Evolutionary conservation across 2,888 invertebrate species (phyloP).

Genomic region (Himalopsyche kuldschensis): DNA sequence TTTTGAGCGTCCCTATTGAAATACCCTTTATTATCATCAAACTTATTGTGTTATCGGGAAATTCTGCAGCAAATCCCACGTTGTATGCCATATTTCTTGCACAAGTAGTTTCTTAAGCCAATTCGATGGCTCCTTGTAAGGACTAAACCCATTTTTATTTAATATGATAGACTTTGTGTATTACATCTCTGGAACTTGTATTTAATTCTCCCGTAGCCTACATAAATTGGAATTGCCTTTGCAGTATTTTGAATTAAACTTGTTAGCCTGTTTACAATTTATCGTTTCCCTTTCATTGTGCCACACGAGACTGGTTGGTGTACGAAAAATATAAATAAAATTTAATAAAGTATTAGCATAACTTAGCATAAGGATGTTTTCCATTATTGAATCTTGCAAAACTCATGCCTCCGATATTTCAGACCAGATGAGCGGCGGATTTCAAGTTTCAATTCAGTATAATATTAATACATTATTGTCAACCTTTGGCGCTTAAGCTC

Average conservation of each 20-base stretch:
- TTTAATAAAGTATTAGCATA: conserved; percentile 6
- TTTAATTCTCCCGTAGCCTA: background rate
- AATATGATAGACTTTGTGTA: background rate
- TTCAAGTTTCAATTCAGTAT: too few species aligned
- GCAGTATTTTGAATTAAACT: background rate
- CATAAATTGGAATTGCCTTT: background rate
- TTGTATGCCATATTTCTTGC: too few species aligned
- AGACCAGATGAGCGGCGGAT: too few species aligned
- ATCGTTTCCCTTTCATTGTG: background rate
- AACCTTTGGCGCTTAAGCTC: too few species aligned
- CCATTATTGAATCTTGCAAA: conserved; percentile 7
- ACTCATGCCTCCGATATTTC: background rate
- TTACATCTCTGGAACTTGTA: background rate
- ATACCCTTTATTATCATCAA: too few species aligned
- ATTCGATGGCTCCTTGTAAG: background rate
- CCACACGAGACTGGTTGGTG: background rate
- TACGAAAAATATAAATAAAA: conserved; percentile 5
- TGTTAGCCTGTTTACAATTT: background rate
- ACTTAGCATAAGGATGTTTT: conserved; percentile 6
- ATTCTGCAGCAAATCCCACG: too few species aligned
- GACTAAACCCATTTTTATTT: background rate
- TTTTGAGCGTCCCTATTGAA: too few species aligned
- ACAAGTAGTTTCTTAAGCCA: background rate
- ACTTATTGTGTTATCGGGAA: too few species aligned
- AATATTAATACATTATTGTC: too few species aligned